A percentile compares a stretch with the other conserved stretches of the same genome.
phyloP scores from a whole-genome alignment of 2,797 vertebrate genomes.

The Decapterus maruadsi region DNA sequence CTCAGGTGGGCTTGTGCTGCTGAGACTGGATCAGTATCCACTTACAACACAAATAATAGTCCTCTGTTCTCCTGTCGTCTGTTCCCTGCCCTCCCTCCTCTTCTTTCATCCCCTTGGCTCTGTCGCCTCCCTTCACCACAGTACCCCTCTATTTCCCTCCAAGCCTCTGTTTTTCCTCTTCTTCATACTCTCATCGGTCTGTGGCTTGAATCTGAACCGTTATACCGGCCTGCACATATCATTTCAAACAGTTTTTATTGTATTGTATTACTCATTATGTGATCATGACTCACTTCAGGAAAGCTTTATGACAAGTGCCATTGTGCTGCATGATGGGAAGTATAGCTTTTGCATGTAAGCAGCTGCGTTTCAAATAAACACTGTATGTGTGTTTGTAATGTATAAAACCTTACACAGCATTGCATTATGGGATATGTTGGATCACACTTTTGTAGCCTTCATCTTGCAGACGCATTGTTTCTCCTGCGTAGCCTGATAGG shows the following conservation, averaged over 20 bases:
- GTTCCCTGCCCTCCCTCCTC: constrained; percentile 20
- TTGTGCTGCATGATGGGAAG: background rate
- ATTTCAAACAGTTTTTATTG: no score
- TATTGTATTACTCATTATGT: no score
- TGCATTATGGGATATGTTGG: background rate
- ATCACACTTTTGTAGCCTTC: background rate
- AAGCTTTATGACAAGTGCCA: no score
- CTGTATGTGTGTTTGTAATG: no score
- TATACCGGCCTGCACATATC: no score
- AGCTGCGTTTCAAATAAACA: no score
- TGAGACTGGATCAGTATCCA: constrained; percentile 51
- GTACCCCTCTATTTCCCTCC: constrained; percentile 20
- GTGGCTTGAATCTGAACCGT: background rate
- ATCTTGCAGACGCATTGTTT: background rate
- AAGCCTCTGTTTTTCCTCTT: constrained; percentile 17
- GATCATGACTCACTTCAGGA: no score
- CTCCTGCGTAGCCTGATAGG: background rate
- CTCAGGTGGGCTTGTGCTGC: constrained; percentile 45
- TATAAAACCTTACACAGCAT: background rate
- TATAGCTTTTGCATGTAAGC: background rate
- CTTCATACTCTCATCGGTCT: background rate
- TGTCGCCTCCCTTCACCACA: constrained; percentile 43
- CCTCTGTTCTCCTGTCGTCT: constrained; percentile 51
- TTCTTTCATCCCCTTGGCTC: constrained; percentile 53
- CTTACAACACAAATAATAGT: constrained; percentile 66